Evolutionary conservation across 2,797 vertebrate species (phyloP), one percentile per base, ranked within the genome.

Genomic region (Staurois parvus): DNA sequence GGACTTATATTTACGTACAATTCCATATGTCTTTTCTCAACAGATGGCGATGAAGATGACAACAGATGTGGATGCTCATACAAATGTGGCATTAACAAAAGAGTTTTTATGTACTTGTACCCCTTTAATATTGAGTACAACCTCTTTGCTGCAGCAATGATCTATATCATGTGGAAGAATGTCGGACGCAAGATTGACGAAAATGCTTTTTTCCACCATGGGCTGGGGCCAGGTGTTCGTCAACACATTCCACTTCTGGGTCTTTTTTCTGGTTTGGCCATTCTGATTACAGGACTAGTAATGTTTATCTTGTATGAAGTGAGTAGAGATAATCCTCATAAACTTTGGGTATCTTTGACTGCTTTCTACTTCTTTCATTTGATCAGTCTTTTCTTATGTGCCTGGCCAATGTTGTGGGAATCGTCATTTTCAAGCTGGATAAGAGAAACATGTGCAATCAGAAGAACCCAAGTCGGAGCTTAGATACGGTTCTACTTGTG

Each of bases 91-190:
- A 87, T 88, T 83, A 94, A 95, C 78, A 90, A 95, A 83, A 81
- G 90, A 0, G 93, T 91, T n/a, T 95, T 92, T 83, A 94, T 91
- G 90, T 96, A 96, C 90, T 76, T 96, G 34, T 96, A 96, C 91
- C 96, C 95, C 4, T 96, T 96, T 91, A 96, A 95, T 88, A 96
- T 96, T 0, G 96, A 96, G 89, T 96, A 96, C 91, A 95, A 95
- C 85, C 94, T 96, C 83, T 96, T 96, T n/a, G 95, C 96, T 70
- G 95, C 96, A 0, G 91, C 95, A 81, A 94, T 96, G 94, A 84
- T 94, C 69, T 96, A 95, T 17, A 89, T 96, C 74, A 95, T 96
- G 95, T 96, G 96, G 96, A 96, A 94, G 88, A 96, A 96, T 2
- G 93, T 96, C 0, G 94, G 94, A 4, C 91, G 95, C 3, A 72